phyloP scores from a whole-genome alignment of 2,888 invertebrate species.

The Lycophotia porphyrea region DNA sequence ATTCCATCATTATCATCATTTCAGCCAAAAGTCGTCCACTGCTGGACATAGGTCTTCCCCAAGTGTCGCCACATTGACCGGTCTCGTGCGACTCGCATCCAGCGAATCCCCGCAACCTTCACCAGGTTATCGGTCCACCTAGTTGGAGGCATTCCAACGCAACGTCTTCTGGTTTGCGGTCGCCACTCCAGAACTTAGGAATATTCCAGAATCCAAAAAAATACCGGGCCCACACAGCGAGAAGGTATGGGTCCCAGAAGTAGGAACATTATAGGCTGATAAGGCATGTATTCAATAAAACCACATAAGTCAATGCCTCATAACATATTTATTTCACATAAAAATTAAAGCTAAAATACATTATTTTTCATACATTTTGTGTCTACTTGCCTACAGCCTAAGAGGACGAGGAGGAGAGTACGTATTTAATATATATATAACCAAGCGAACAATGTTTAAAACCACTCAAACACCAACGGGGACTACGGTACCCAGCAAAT shows the following conservation, averaged over 20 bases:
- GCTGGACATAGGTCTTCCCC: no score
- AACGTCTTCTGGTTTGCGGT: no score
- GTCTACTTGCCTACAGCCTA: constrained; percentile 67
- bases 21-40: no score
- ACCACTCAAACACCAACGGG: no score
- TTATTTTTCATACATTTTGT: constrained; percentile 69
- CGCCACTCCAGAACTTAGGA: no score
- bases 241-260: neutral
- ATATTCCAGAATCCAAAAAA: neutral
- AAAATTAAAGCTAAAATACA: constrained; percentile 49
- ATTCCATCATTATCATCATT: no score
- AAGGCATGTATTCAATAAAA: constrained; percentile 14
- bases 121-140: no score
- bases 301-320: constrained; percentile 41
- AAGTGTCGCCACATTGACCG: no score
- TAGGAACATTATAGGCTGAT: neutral
- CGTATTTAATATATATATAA: neutral
- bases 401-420: constrained; percentile 41
- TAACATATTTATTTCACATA: constrained; percentile 68
- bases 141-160: no score
- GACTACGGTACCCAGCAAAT: no score
- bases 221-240: neutral
- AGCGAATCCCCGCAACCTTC: no score
- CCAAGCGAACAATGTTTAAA: constrained; percentile 1
- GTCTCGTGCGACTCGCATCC: no score